Percentiles rank a stretch among this genome's conserved stretches.
These are phyloP conservation scores for Stichopus horrens DNA, from an alignment of 53 echinoderm and acorn worm species.

Conservation along the genomic window DNA sequence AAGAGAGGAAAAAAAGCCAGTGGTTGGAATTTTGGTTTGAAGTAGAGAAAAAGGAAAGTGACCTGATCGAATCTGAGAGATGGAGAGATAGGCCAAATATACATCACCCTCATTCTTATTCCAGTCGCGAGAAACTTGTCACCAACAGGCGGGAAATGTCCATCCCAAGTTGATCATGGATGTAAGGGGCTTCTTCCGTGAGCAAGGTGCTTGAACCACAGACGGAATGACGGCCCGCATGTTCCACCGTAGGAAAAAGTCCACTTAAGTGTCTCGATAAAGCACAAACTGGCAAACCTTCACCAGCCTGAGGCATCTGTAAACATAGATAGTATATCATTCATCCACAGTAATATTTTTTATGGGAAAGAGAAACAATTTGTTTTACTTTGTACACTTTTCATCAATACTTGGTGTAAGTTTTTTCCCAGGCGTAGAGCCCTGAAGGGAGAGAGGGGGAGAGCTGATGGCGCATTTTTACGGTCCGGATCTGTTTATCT, in stretches of 20 bases:
- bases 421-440: slow-evolving; percentile 22
- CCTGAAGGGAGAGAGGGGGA: slow-evolving; percentile 13
- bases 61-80: too few species aligned
- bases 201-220: neutral
- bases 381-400: slow-evolving; percentile 28
- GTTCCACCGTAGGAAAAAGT: slow-evolving; percentile 2
- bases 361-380: slow-evolving; percentile 33
- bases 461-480: slow-evolving; percentile 16
- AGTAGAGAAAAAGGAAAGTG: too few species aligned
- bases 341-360: slow-evolving; percentile 6
- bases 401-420: neutral
- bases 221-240: neutral
- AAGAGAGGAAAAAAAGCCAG: too few species aligned
- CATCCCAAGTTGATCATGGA: too few species aligned
- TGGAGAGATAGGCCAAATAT: too few species aligned
- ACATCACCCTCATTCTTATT: too few species aligned
- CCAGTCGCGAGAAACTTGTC: too few species aligned
- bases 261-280: neutral
- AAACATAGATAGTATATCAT: slow-evolving; percentile 34
- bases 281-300: neutral
- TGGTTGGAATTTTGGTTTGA: too few species aligned
- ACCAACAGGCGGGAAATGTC: too few species aligned
- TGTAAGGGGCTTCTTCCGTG: too few species aligned
- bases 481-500: slow-evolving; percentile 19
- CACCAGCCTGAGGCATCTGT: neutral